These are phyloP conservation scores for Delphinus delphis DNA, from an alignment of 2,113 vertebrate species.

Conservation along the genomic window DNA sequence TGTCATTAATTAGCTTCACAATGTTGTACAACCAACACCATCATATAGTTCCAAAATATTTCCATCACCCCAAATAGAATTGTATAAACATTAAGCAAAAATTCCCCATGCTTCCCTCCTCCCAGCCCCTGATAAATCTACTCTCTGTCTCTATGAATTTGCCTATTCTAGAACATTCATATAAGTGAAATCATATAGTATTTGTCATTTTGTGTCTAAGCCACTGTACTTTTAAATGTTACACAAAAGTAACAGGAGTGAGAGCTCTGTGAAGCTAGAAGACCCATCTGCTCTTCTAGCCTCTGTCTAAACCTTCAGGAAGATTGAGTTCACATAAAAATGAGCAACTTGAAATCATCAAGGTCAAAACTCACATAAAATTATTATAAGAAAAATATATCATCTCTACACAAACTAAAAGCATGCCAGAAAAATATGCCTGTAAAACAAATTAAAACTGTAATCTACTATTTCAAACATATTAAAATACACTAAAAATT, in stretches of 20 bases:
- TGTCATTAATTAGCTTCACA: not conserved
- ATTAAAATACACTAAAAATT: not conserved
- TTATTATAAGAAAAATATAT: not conserved
- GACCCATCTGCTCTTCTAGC: not conserved
- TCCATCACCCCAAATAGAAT: not conserved
- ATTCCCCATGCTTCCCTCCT: not conserved
- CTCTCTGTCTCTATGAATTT: not conserved
- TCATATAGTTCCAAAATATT: not conserved
- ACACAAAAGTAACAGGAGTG: not conserved
- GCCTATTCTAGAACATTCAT: not conserved
- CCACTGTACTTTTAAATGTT: not conserved
- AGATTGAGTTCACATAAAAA: not conserved
- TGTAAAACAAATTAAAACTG: conserved; percentile 5
- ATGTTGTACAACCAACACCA: not conserved
- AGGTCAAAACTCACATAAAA: not conserved
- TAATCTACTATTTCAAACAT: conserved; percentile 5
- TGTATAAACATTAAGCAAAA: not conserved
- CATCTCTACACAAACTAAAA: not conserved
- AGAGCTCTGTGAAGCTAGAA: not conserved
- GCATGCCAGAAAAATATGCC: not conserved
- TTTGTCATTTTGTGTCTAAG: not conserved
- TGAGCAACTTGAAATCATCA: not conserved
- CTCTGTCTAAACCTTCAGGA: not conserved
- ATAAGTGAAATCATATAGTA: not conserved
- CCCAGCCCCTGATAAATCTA: not conserved